Base-by-base conservation (phyloP, 2,113 vertebrate species). In the Cnemophilus loriae region DNA sequence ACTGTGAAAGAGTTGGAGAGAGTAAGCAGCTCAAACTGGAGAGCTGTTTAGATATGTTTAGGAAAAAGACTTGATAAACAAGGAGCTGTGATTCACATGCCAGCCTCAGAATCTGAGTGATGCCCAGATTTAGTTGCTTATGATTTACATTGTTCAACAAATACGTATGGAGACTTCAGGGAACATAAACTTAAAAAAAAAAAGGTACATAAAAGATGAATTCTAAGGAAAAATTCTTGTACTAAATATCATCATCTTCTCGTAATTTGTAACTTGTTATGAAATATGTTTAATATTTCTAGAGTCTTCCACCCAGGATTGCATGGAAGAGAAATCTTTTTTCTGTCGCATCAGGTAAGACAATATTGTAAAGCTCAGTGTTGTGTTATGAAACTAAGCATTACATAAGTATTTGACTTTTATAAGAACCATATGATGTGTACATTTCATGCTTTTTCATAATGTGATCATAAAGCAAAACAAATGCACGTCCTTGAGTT, bases 341-440 rank as follows among this genome's bases (percentile, higher is more conserved):
- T 99, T 99, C 95, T 99, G 99, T 95, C 99, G 99, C 13, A 98
- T 99, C 96, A 98, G 99, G 99, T 99, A 95, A 97, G 98, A 47
- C 11, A 24, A 35, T 64, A 20, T 33, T 39, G 21, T 13, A 61
- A 85, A 81, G 32, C n/a, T 73, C 57, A 53, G 17, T 55, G 33
- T 32, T 78, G 24, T 6, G 7, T 76, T 80, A 53, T 57, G 84
- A 89, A 87, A 82, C 26, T 10, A 33, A 64, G 18, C 41, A 7
- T 87, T 87, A 33, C 42, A 33, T 12, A 87, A 89, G 30, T 71
- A 42, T 77, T 87, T 59, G 63, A 57, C 33, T 91, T 88, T 24
- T 61, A 4, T 24, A 35, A 84, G 55, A 83, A 42, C 46, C 28
- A 14, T 17, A 35, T 57, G 13, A 30, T 33, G 4, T 55, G 4